A percentile compares a stretch with the other conserved stretches of the same genome.
Evolutionary conservation across 1,140 invertebrate genomes (phyloP).

Genomic region (Tetramorium parvispinum): DNA sequence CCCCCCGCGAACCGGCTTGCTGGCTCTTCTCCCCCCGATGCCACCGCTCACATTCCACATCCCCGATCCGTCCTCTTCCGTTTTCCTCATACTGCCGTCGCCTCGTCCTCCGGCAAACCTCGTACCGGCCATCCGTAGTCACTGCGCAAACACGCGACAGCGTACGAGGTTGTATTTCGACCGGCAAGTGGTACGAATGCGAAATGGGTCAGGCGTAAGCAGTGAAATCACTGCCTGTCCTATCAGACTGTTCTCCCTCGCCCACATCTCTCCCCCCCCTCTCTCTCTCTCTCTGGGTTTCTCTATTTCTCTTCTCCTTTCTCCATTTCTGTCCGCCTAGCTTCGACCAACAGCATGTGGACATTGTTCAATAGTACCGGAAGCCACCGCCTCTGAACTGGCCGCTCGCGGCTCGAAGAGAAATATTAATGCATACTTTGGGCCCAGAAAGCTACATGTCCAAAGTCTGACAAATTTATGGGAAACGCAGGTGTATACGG

Average conservation of each 20-base stretch:
- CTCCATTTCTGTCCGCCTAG: background rate
- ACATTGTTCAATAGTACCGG: conserved; percentile 53
- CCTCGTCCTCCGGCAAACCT: conserved; percentile 22
- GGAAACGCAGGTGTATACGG: conserved; percentile 56
- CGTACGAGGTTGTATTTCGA: conserved; percentile 53
- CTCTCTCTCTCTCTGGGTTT: background rate
- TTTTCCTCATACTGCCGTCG: conserved; percentile 27
- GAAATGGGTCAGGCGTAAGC: conserved; percentile 76
- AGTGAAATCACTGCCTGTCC: conserved; percentile 64
- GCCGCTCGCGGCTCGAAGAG: conserved; percentile 20
- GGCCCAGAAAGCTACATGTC: conserved; percentile 52
- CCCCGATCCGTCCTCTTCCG: conserved; percentile 53
- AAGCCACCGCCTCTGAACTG: conserved; percentile 47
- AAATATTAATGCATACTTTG: conserved; percentile 60
- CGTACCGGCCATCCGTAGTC: conserved; percentile 59
- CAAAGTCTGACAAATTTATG: conserved; percentile 56
- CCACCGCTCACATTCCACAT: conserved; percentile 21
- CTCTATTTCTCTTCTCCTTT: conserved; percentile 8
- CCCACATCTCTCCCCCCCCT: background rate
- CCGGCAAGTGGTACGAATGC: conserved; percentile 70
- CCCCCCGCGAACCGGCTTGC: conserved; percentile 24
- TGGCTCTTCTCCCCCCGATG: background rate
- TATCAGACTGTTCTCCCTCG: background rate
- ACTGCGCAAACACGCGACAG: conserved; percentile 52
- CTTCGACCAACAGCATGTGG: conserved; percentile 20